A percentile compares a stretch with the other conserved stretches of the same genome.
phyloP scores from a whole-genome alignment of 2,797 vertebrate genomes.

The Clarias pachynema region DNA sequence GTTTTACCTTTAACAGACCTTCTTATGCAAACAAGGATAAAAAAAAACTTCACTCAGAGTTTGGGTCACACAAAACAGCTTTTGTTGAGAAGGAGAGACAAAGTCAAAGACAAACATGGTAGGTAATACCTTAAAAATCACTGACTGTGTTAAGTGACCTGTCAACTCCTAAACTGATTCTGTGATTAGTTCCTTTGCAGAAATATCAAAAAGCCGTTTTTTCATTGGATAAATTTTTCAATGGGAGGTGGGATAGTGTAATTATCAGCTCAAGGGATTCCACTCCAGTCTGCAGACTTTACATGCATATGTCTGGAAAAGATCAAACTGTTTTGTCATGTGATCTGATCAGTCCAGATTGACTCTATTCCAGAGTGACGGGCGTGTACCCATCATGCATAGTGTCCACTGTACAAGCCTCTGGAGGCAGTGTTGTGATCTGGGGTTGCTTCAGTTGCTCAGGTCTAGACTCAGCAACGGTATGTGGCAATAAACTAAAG shows the following conservation, averaged over 20 bases:
- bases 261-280: background rate
- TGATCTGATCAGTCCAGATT: too few species aligned
- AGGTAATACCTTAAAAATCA: constrained; percentile 4
- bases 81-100: constrained; percentile 40
- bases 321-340: too few species aligned
- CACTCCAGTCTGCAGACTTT: background rate
- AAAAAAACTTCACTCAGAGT: constrained; percentile 50
- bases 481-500: too few species aligned
- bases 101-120: constrained; percentile 17
- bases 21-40: constrained; percentile 58
- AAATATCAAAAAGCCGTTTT: background rate
- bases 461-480: too few species aligned
- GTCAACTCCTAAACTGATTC: too few species aligned
- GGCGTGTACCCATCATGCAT: too few species aligned
- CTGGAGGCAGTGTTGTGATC: too few species aligned
- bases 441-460: too few species aligned
- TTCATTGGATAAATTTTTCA: background rate
- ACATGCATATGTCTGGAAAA: too few species aligned
- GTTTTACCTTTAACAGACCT: constrained; percentile 48
- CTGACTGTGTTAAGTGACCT: background rate
- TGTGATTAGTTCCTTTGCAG: background rate
- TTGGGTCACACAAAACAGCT: constrained; percentile 55
- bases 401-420: too few species aligned
- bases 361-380: too few species aligned
- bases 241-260: background rate